Evolutionary conservation across 2,888 invertebrate species (phyloP), one percentile per base, ranked within the genome.

Genomic region (Lasioglossum oenotherae): DNA sequence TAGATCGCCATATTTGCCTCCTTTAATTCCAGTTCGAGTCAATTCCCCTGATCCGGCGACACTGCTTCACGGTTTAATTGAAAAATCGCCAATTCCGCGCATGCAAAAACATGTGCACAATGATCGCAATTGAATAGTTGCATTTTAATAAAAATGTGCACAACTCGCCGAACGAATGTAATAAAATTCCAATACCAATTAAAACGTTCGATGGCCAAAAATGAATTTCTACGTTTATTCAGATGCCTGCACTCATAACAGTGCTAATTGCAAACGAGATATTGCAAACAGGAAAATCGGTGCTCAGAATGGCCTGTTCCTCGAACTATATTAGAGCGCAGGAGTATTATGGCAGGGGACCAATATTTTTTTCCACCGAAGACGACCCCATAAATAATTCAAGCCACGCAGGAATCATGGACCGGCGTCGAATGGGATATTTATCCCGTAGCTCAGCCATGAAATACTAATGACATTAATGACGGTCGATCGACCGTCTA

Each of bases 391-490:
- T 73, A 57, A 81, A 85, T 88, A 83, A 85, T 81, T 38, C 67
- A 71, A 41, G 74, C 31, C 74, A 77, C 49, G 77, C 75, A 74
- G 81, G 74, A 78, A 81, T 82, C 80, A 74, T 44, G 75, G 75
- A 38, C 57, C 60, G 80, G 77, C 84, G 84, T 82, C 49, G 31
- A 82, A 87, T 81, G 41, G 74, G 67, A 87, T 38, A 78, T 81
- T 86, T 74, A 82, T 81, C 72, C 74, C 76, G 71, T n/a, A 72
- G 71, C 74, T 77, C 69, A 49, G 31, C 74, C 78, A 79, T 89
- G 77, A 87, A 89, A 82, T 89, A 84, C 76, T 82, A 84, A 87
- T 60, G 79, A 81, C 72, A 87, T 85, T 89, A 85, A 87, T 74
- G 74, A 79, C 81, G 78, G 81, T 81, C 75, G 82, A 86, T 74